phyloP scores from a whole-genome alignment of 1,140 invertebrate genomes.

The Heliothis virescens region DNA sequence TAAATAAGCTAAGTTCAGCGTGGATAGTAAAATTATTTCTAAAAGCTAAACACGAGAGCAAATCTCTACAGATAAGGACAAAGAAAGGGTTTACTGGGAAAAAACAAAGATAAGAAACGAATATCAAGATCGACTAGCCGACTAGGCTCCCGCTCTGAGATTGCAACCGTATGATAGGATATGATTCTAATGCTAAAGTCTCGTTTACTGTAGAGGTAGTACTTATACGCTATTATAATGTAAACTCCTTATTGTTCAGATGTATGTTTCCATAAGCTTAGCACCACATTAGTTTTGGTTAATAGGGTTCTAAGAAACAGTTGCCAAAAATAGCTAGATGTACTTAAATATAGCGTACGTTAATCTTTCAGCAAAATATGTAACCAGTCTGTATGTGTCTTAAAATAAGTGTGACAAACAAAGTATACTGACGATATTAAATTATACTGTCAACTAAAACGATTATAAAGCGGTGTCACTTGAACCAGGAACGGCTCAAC shows the following conservation, averaged over 20 bases:
- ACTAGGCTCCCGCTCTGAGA: constrained; percentile 17
- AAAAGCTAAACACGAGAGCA: constrained; percentile 18
- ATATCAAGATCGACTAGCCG: constrained; percentile 18
- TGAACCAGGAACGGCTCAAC: constrained; percentile 6
- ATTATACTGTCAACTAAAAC: not conserved
- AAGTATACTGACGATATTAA: not conserved
- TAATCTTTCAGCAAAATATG: no score
- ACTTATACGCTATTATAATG: not conserved
- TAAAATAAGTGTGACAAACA: not conserved
- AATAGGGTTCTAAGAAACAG: not conserved
- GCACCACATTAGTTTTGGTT: not conserved
- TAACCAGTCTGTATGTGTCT: no score
- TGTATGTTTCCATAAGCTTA: no score
- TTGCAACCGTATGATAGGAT: constrained; percentile 40
- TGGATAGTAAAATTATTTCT: not conserved
- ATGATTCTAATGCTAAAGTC: constrained; percentile 22
- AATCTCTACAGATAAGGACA: constrained; percentile 21
- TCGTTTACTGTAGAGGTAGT: not conserved
- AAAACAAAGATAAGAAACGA: not conserved
- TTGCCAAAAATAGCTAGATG: not conserved
- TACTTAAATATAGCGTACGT: no score
- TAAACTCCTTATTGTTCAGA: no score
- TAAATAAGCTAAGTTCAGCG: not conserved
- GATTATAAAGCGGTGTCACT: constrained; percentile 16
- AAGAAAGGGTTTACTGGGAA: constrained; percentile 18